phyloP scores from a whole-genome alignment of 2,888 invertebrate genomes.

The Melinaea marsaeus region DNA sequence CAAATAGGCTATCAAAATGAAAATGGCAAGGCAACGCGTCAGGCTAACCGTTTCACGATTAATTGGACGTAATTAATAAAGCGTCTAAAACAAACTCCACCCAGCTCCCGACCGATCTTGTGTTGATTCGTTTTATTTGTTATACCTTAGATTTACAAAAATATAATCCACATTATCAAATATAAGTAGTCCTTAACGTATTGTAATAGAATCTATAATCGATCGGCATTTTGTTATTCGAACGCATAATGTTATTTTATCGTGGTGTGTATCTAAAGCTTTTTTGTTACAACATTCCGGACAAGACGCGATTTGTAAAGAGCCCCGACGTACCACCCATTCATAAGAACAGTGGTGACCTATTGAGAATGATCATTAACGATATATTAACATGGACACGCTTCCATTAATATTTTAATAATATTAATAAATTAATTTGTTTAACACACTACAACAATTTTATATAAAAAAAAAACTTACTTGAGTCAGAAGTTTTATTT shows the following conservation, averaged over 20 bases:
- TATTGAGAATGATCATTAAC: conserved; percentile 64
- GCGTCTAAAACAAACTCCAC: conserved; percentile 70
- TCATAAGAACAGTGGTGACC: conserved; percentile 76
- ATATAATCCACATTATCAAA: conserved; percentile 14
- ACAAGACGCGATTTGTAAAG: conserved; percentile 77
- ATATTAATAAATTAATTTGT: conserved; percentile 8
- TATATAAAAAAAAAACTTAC: background rate
- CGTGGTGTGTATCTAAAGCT: conserved; percentile 72
- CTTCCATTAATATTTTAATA: conserved; percentile 9
- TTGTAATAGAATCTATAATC: conserved; percentile 42
- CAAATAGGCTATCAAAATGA: conserved; percentile 54
- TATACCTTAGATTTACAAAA: conserved; percentile 36
- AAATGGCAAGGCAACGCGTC: conserved; percentile 55
- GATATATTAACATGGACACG: conserved; percentile 51
- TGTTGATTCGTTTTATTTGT: conserved; percentile 67
- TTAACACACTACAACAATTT: background rate
- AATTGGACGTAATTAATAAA: conserved; percentile 77
- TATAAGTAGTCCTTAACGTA: conserved; percentile 21
- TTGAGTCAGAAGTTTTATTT: conserved; percentile 9
- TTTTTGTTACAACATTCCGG: conserved; percentile 77
- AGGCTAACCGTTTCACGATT: conserved; percentile 66
- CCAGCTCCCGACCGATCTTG: conserved; percentile 64
- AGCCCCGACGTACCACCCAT: conserved; percentile 77
- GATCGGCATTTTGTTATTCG: conserved; percentile 21
- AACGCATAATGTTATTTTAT: conserved; percentile 50